Evolutionary conservation across 1,140 invertebrate genomes (phyloP), one percentile per base, ranked within the genome.

Genomic region (Saccostrea cuccullata): DNA sequence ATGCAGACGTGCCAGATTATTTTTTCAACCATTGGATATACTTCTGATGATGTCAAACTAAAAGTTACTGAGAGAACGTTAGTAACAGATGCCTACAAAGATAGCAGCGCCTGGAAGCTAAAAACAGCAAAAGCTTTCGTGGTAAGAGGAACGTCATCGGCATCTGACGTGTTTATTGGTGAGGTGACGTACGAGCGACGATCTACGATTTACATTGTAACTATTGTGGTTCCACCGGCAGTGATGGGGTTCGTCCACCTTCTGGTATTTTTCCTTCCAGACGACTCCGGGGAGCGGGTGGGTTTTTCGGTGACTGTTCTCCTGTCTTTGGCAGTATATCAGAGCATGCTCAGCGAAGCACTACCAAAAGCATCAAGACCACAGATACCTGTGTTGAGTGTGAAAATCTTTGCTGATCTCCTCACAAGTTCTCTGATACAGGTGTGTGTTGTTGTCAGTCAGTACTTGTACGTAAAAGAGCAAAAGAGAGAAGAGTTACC

Each of bases 61-160:
- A 40, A 17, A 8, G 30, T 67, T n/a, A n/a, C 9, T 0, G 13
- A 56, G 0, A 20, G 23, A 1, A n/a, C 0, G 8, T 55, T 89
- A 12, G 36, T 84, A 55, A 30, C 55, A 0, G 60, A 36, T 17
- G 36, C 84, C 58, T 89, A 89, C 60, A 82, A 87, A 73, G 88
- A 87, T 3, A 89, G 84, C 20, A 77, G 55, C 12, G 88, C 84
- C 40, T 89, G 88, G 88, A 85, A 30, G 23, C 55, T 89, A 2
- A 56, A 77, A 36, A 36, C 23, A 26, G 26, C 20, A 6, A 77
- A 82, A 20, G n/a, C 86, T 13, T 23, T 77, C 0, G n/a, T 40
- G 2, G 23, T 1, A 0, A 82, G 85, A 84, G 82, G 56, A 47
- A 60, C 55, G 2, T 13, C 84, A 23, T 55, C 64, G 17, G 55